A percentile compares a stretch with the other conserved stretches of the same genome.
phyloP scores from a whole-genome alignment of 2,113 vertebrate species.

The Brachirus orientalis region DNA sequence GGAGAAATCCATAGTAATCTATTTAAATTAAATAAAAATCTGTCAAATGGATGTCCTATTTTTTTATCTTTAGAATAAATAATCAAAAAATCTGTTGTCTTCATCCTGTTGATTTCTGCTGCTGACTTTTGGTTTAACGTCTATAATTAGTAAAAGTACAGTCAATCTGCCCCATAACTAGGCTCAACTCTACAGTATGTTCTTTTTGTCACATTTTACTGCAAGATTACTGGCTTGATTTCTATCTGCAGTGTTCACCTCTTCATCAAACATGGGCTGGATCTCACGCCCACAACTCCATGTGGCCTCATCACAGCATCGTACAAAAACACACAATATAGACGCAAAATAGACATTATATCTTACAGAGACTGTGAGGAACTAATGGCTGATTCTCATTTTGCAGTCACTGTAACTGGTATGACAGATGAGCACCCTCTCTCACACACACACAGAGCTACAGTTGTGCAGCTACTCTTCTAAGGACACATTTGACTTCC shows the following conservation, averaged over 20 bases:
- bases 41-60: not conserved
- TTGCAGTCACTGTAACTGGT: not conserved
- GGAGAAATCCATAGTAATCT: not conserved
- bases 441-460: not conserved
- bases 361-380: constrained; percentile 3
- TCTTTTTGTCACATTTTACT: not conserved
- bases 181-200: not conserved
- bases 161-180: not conserved
- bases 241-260: not conserved
- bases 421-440: constrained; percentile 23
- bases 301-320: constrained; percentile 40
- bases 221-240: not conserved
- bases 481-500: no score
- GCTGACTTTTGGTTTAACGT: no score
- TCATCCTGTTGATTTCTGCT: no score
- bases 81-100: no score
- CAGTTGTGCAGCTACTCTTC: no score
- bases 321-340: not conserved
- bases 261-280: not conserved
- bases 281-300: constrained; percentile 26
- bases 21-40: not conserved
- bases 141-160: no score
- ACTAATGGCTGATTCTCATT: constrained; percentile 12
- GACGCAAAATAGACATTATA: not conserved
- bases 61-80: not conserved